Evolutionary conservation across 1,140 invertebrate genomes (phyloP).

Genomic region (Apis mellifera): DNA sequence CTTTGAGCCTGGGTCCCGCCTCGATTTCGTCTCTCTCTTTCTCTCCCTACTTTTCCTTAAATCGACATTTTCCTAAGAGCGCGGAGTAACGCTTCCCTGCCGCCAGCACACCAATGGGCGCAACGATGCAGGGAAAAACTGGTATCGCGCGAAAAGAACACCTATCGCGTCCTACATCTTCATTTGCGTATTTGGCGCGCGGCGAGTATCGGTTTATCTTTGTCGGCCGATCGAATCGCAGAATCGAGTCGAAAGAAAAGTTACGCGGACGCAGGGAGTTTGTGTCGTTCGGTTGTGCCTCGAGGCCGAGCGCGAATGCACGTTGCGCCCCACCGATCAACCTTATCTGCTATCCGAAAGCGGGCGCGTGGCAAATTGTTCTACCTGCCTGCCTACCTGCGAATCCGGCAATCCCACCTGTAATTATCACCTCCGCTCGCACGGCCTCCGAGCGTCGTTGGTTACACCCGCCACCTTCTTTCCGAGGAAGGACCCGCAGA

Average conservation of each 20-base stretch:
- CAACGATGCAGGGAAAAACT: constrained; percentile 40
- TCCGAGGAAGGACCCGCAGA: neutral
- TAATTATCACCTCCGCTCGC: constrained; percentile 77
- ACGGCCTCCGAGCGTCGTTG: constrained; percentile 43
- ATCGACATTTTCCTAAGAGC: neutral
- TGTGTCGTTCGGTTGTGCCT: constrained; percentile 35
- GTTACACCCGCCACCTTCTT: neutral
- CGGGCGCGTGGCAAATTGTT: constrained; percentile 74
- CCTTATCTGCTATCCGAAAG: constrained; percentile 72
- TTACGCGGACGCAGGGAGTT: constrained; percentile 26
- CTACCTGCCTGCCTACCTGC: constrained; percentile 62
- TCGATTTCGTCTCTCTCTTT: neutral
- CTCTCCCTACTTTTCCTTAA: neutral
- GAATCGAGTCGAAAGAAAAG: constrained; percentile 47
- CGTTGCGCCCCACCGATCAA: constrained; percentile 50
- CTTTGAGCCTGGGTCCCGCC: neutral
- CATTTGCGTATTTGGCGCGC: constrained; percentile 52
- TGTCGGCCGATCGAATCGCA: constrained; percentile 44
- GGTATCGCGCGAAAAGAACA: constrained; percentile 39
- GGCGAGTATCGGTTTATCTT: constrained; percentile 35
- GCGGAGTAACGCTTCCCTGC: constrained; percentile 15
- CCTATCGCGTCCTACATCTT: constrained; percentile 51
- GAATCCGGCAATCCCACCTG: constrained; percentile 75
- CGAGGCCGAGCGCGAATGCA: constrained; percentile 27
- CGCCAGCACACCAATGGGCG: neutral